phyloP scores from a whole-genome alignment of 2,888 invertebrate genomes.

The Odontocerum albicorne region DNA sequence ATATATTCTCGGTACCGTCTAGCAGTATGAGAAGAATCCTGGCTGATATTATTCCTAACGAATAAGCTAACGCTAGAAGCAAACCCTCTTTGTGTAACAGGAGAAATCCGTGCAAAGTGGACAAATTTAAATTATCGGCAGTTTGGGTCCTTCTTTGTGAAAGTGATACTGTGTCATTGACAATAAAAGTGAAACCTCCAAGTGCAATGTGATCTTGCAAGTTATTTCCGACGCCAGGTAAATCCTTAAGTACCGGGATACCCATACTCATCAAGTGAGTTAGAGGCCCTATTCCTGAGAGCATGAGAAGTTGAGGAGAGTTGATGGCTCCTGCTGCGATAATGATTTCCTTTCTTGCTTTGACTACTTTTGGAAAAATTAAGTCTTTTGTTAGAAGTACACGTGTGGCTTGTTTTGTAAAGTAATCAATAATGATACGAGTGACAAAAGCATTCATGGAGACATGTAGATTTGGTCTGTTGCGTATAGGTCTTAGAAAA shows the following conservation, averaged over 20 bases:
- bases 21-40: too few species aligned
- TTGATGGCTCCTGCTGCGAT: conserved; percentile 51
- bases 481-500: conserved; percentile 48
- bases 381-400: conserved; percentile 43
- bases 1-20: too few species aligned
- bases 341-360: conserved; percentile 50
- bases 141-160: too few species aligned
- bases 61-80: too few species aligned
- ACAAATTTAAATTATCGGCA: too few species aligned
- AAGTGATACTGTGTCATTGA: conserved; percentile 2
- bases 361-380: conserved; percentile 37
- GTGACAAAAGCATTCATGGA: conserved; percentile 48
- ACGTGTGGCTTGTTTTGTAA: conserved; percentile 43
- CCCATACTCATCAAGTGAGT: conserved; percentile 42
- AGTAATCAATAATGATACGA: conserved; percentile 48
- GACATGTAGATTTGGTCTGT: conserved; percentile 39
- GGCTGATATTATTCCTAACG: too few species aligned
- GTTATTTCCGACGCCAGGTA: conserved; percentile 50
- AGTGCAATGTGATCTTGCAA: conserved; percentile 59
- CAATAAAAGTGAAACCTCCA: conserved; percentile 58
- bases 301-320: conserved; percentile 51
- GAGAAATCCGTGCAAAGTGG: too few species aligned
- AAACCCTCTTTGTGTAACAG: too few species aligned
- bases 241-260: conserved; percentile 45
- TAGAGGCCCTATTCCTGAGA: conserved; percentile 53